A percentile compares a stretch with the other conserved stretches of the same genome.
Evolutionary conservation across 2,113 vertebrate species (phyloP).

Genomic region (Syngnathoides biaculeatus): DNA sequence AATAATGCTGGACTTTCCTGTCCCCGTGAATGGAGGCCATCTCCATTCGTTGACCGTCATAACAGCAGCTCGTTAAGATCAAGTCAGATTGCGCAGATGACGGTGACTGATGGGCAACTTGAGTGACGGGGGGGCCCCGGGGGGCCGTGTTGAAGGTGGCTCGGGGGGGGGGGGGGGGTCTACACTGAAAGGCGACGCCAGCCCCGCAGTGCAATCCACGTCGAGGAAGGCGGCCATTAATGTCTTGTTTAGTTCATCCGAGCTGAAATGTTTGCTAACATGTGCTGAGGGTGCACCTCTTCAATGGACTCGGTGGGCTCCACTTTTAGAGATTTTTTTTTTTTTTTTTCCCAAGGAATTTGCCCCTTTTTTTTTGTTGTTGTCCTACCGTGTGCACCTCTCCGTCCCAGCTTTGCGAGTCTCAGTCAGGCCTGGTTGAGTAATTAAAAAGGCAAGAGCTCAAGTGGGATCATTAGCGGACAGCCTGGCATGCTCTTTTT

Average conservation of each 20-base stretch:
- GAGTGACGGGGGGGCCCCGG: slow-evolving; percentile 63
- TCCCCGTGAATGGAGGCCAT: slow-evolving; percentile 38
- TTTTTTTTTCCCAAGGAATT: slow-evolving; percentile 55
- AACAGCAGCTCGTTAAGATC: slow-evolving; percentile 68
- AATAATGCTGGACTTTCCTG: slow-evolving; percentile 40
- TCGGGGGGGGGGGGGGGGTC: slow-evolving; percentile 12
- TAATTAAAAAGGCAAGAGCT: slow-evolving; percentile 77
- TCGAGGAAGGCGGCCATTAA: slow-evolving; percentile 34
- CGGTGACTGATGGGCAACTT: slow-evolving; percentile 58
- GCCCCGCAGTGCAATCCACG: slow-evolving; percentile 34
- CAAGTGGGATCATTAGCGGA: slow-evolving; percentile 72
- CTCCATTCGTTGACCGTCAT: slow-evolving; percentile 54
- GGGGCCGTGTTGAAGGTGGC: slow-evolving; percentile 38
- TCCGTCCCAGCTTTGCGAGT: slow-evolving; percentile 63
- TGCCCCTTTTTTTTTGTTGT: slow-evolving; percentile 47
- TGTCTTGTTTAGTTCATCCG: slow-evolving; percentile 13
- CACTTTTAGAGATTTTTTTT: slow-evolving; percentile 40
- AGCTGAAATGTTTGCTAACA: slow-evolving; percentile 36
- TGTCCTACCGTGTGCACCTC: slow-evolving; percentile 55
- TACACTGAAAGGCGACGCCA: slow-evolving; percentile 29
- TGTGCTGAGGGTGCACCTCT: slow-evolving; percentile 17
- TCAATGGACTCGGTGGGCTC: slow-evolving; percentile 23
- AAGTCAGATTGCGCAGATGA: slow-evolving; percentile 66
- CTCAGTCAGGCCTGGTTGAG: slow-evolving; percentile 77
- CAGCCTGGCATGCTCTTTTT: slow-evolving; percentile 45